A percentile compares a stretch with the other conserved stretches of the same genome.
Evolutionary conservation across 2,113 vertebrate genomes (phyloP).

Genomic region (Brachyistius frenatus): DNA sequence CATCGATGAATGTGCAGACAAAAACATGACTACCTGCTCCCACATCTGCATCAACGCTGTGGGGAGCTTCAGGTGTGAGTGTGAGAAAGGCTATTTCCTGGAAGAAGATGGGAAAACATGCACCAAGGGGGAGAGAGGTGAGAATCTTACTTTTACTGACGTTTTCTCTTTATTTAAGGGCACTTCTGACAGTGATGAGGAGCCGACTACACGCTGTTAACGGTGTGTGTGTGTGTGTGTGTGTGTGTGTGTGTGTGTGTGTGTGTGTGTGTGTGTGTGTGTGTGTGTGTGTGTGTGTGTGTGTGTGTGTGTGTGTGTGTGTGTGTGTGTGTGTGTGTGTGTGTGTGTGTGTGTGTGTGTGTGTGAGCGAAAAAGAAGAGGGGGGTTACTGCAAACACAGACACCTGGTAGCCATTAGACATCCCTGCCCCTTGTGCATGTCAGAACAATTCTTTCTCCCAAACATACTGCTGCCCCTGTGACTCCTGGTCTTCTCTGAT

Average conservation of each 20-base stretch:
- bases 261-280: background rate
- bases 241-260: conserved; percentile 10
- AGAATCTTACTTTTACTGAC: conserved; percentile 35
- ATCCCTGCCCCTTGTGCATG: conserved; percentile 59
- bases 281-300: conserved; percentile 22
- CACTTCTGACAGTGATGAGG: conserved; percentile 49
- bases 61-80: conserved; percentile 95
- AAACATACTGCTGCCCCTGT: conserved; percentile 49
- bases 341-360: background rate
- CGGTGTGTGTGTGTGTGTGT: conserved; percentile 12
- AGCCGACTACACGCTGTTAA: conserved; percentile 41
- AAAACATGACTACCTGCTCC: conserved; percentile 88
- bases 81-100: conserved; percentile 88
- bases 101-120: conserved; percentile 92
- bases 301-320: background rate
- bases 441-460: conserved; percentile 69
- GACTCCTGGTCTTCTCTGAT: conserved; percentile 65
- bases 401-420: conserved; percentile 82
- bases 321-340: conserved; percentile 22
- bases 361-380: background rate
- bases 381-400: conserved; percentile 45
- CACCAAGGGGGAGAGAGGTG: conserved; percentile 91
- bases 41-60: conserved; percentile 92
- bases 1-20: conserved; percentile 90
- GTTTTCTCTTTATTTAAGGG: conserved; percentile 44